Evolutionary conservation across 2,888 invertebrate species (phyloP).

Genomic region (Rapana venosa): DNA sequence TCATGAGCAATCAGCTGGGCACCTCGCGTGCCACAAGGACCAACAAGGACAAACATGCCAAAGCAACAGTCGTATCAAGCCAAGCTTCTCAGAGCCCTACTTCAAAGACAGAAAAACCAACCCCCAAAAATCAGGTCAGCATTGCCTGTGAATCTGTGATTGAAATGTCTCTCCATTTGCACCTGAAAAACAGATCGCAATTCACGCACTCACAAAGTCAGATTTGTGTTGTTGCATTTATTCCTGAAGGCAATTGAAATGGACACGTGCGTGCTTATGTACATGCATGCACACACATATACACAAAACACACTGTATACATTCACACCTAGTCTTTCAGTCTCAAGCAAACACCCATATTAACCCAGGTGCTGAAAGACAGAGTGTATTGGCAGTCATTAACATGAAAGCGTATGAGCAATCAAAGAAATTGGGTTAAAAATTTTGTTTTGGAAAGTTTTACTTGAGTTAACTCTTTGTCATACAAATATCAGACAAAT

Average conservation of each 20-base stretch:
- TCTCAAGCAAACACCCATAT: no score
- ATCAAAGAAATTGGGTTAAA: no score
- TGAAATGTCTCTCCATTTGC: neutral
- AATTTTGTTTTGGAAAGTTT: no score
- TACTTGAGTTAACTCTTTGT: no score
- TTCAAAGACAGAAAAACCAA: constrained; percentile 83
- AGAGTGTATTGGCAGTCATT: no score
- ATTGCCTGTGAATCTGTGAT: neutral
- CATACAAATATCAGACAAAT: no score
- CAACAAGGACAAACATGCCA: constrained; percentile 67
- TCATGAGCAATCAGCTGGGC: constrained; percentile 75
- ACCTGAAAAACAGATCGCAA: neutral
- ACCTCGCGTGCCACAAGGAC: constrained; percentile 71
- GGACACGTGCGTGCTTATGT: neutral
- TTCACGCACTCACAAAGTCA: neutral
- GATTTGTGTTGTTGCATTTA: no score
- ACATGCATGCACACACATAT: neutral
- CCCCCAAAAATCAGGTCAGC: constrained; percentile 38
- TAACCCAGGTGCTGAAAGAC: no score
- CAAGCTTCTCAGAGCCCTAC: constrained; percentile 63
- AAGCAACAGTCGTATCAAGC: constrained; percentile 59
- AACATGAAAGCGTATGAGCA: no score
- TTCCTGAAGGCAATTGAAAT: neutral
- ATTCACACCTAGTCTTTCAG: no score
- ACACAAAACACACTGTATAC: no score